phyloP scores from a whole-genome alignment of 2,888 invertebrate genomes.

The Desoria tigrina region DNA sequence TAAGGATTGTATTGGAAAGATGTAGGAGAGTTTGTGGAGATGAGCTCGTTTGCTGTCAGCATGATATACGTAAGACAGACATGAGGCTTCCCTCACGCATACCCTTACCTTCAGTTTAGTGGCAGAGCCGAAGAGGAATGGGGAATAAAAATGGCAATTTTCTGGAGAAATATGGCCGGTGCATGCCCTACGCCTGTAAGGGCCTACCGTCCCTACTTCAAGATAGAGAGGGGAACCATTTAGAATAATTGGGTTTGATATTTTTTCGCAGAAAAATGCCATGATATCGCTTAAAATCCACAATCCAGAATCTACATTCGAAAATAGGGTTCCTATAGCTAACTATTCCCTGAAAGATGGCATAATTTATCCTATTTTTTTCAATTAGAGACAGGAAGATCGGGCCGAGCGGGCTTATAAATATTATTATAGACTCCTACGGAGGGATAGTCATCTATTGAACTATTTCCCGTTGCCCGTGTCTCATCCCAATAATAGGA shows the following conservation, averaged over 20 bases:
- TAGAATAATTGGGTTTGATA: slow-evolving; percentile 43
- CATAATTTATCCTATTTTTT: slow-evolving; percentile 45
- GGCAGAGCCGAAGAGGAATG: no score
- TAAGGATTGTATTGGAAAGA: no score
- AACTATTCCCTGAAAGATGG: not conserved
- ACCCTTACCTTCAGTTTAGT: no score
- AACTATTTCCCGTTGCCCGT: no score
- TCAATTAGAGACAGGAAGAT: slow-evolving; percentile 30
- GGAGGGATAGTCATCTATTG: no score
- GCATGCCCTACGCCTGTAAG: slow-evolving; percentile 15
- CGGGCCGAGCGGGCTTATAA: not conserved
- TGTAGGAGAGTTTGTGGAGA: not conserved
- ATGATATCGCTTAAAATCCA: no score
- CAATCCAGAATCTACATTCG: not conserved
- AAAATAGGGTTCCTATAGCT: not conserved
- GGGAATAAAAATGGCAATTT: slow-evolving; percentile 24
- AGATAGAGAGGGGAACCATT: slow-evolving; percentile 34
- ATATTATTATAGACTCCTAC: no score
- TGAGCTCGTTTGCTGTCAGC: slow-evolving; percentile 18
- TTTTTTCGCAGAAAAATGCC: slow-evolving; percentile 16
- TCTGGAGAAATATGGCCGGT: slow-evolving; percentile 26
- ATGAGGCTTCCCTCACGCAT: slow-evolving; percentile 14
- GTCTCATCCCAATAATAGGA: no score
- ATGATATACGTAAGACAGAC: slow-evolving; percentile 18
- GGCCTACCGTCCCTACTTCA: slow-evolving; percentile 7